Conservation (phyloP, 37 sponge, comb jelly and placozoan genomes). For the Spongilla lacustris region DNA sequence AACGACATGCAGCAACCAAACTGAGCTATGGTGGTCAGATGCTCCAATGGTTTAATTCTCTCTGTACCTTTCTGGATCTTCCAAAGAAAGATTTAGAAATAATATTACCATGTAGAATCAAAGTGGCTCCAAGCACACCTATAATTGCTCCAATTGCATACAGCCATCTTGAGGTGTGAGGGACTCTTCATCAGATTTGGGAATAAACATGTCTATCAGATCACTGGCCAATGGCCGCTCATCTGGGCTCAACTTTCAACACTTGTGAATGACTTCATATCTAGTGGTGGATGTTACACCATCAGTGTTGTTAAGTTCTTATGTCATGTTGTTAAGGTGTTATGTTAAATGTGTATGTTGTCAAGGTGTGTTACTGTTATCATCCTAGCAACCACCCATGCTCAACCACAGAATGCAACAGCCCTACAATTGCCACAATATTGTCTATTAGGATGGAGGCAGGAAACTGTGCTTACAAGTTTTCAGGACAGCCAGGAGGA, state of each 20-base stretch:
- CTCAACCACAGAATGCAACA: not conserved
- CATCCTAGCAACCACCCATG: not conserved
- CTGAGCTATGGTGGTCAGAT: no score
- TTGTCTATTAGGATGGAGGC: not conserved
- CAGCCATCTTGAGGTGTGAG: not conserved
- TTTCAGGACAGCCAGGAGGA: slow-evolving; percentile 52
- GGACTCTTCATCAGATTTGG: not conserved
- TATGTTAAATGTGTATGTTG: not conserved
- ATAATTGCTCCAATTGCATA: not conserved
- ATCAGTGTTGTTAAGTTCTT: no score
- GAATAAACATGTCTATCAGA: not conserved
- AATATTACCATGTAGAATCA: no score
- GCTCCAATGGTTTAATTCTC: not conserved
- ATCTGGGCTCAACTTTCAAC: slow-evolving; percentile 47
- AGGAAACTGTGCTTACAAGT: slow-evolving; percentile 46
- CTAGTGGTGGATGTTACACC: slow-evolving; percentile 26
- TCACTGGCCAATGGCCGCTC: slow-evolving; percentile 38
- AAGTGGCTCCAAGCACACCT: no score
- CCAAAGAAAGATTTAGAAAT: not conserved
- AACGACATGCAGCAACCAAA: no score
- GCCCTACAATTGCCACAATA: not conserved
- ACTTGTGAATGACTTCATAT: slow-evolving; percentile 48
- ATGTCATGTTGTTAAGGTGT: not conserved
- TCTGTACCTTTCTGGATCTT: not conserved
- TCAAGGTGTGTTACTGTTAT: not conserved